A percentile compares a stretch with the other conserved stretches of the same genome.
phyloP scores from a whole-genome alignment of 1,140 invertebrate genomes.

The Caenorhabditis latens region DNA sequence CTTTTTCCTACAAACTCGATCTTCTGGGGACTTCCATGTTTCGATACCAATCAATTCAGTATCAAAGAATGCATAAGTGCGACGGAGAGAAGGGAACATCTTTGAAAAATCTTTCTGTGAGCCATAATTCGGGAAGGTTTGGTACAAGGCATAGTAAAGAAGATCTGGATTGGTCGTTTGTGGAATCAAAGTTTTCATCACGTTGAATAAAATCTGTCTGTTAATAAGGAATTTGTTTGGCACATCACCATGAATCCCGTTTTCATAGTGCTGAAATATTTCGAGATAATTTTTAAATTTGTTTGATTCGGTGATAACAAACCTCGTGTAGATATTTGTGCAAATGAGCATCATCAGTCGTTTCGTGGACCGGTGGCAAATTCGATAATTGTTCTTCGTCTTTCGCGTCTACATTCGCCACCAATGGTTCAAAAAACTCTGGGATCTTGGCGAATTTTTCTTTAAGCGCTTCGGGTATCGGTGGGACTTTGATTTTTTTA shows the following conservation, averaged over 20 bases:
- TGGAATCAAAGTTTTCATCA: background rate
- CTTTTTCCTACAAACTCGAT: background rate
- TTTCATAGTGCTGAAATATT: background rate
- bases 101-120: background rate
- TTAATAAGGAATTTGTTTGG: background rate
- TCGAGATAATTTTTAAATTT: background rate
- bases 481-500: no score
- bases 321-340: background rate
- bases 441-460: no score
- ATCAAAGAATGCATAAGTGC: background rate
- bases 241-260: background rate
- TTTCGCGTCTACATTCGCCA: background rate
- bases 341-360: background rate
- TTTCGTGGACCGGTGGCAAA: background rate
- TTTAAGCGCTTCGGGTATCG: no score
- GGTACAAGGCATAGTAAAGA: background rate
- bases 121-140: conserved; percentile 2
- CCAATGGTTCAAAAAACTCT: background rate
- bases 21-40: background rate
- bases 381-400: background rate
- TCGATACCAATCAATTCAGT: background rate
- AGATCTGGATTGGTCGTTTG: background rate
- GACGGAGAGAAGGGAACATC: background rate
- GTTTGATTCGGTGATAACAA: background rate
- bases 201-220: background rate